A percentile compares a stretch with the other conserved stretches of the same genome.
These are phyloP conservation scores for Drosophila oshimai DNA, from an alignment of 1,140 invertebrate genomes.

Conservation along the genomic window DNA sequence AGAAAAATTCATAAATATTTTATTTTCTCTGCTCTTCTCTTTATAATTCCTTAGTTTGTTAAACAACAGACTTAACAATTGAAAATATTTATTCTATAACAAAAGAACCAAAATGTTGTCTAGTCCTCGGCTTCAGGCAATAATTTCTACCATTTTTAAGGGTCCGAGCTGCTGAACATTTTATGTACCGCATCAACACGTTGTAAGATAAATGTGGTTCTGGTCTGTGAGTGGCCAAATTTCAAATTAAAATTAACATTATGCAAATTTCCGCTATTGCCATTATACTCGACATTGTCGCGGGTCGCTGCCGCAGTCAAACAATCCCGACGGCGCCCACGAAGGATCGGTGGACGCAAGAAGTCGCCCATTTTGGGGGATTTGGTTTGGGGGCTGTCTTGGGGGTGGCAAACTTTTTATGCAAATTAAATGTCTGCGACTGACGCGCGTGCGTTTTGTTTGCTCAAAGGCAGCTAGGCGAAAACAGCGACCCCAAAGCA, in stretches of 20 bases:
- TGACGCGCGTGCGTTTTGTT: constrained; percentile 78
- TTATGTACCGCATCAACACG: constrained; percentile 75
- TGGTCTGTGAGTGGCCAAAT: constrained; percentile 65
- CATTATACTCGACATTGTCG: constrained; percentile 39
- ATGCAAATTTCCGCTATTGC: constrained; percentile 73
- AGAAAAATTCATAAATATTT: no score
- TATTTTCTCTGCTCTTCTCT: no score
- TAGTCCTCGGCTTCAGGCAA: not conserved
- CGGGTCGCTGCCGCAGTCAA: constrained; percentile 67
- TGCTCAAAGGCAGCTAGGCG: constrained; percentile 47
- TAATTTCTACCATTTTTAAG: not conserved
- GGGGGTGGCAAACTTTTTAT: constrained; percentile 69
- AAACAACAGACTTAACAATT: not conserved
- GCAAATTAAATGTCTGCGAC: constrained; percentile 75
- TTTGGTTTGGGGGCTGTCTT: not conserved
- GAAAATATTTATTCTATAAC: not conserved
- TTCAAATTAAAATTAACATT: constrained; percentile 80
- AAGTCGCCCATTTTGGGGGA: not conserved
- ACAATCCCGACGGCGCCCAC: constrained; percentile 67
- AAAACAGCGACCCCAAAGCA: constrained; percentile 16
- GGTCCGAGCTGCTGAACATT: constrained; percentile 41
- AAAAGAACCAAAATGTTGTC: not conserved
- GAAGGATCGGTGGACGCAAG: constrained; percentile 17
- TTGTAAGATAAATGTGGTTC: constrained; percentile 61
- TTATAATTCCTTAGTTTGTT: no score